A percentile compares a stretch with the other conserved stretches of the same genome.
These are phyloP conservation scores for Salvelinus alpinus DNA, from an alignment of 2,113 vertebrate genomes.

Conservation along the genomic window DNA sequence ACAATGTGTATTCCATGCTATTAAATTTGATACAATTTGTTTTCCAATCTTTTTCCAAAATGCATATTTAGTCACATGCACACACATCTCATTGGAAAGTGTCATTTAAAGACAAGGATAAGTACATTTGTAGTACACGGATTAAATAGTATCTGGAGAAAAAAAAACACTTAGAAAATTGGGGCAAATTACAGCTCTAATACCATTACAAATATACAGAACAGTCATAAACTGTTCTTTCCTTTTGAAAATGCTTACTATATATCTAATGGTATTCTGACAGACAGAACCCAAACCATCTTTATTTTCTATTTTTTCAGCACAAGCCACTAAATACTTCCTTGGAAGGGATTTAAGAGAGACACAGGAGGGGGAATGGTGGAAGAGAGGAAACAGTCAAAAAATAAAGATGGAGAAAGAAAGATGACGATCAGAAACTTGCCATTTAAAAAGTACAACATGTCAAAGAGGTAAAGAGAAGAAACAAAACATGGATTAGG, in stretches of 20 bases:
- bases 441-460: neutral
- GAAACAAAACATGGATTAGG: neutral
- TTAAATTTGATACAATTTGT: neutral
- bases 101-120: conserved; percentile 20
- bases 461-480: conserved; percentile 12
- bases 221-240: conserved; percentile 53
- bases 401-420: neutral
- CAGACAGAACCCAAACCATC: conserved; percentile 58
- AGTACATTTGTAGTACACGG: conserved; percentile 16
- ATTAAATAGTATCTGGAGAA: conserved; percentile 35
- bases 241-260: conserved; percentile 60
- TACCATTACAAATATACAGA: conserved; percentile 44
- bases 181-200: conserved; percentile 2
- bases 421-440: neutral
- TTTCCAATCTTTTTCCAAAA: too few species aligned
- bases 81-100: conserved; percentile 32
- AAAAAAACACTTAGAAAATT: conserved; percentile 22
- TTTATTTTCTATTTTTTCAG: conserved; percentile 51
- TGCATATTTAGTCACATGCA: too few species aligned
- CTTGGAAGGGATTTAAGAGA: conserved; percentile 63
- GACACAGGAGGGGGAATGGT: neutral
- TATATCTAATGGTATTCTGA: conserved; percentile 61
- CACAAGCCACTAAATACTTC: conserved; percentile 72
- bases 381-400: neutral
- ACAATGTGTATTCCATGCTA: neutral